Evolutionary conservation across 2,888 invertebrate species (phyloP).

Genomic region (Coleophora deauratella): DNA sequence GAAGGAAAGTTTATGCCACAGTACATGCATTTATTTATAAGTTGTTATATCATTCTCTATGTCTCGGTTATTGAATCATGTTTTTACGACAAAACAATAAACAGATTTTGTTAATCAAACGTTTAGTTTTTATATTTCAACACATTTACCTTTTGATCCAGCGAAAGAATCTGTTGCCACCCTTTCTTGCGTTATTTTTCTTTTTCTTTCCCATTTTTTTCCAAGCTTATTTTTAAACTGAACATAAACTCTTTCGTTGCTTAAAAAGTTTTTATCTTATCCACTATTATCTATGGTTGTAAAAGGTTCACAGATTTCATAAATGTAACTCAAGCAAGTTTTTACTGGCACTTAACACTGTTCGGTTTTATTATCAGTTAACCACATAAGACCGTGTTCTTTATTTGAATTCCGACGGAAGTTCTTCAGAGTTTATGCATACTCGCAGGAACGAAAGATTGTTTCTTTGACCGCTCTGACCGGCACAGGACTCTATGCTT

Average conservation of each 20-base stretch:
- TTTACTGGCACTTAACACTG: constrained; percentile 23
- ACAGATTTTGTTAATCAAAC: no score
- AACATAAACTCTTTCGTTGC: constrained; percentile 26
- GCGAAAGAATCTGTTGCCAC: constrained; percentile 60
- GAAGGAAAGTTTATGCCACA: no score
- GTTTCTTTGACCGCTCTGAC: constrained; percentile 29
- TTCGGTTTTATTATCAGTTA: constrained; percentile 23
- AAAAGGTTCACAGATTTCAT: constrained; percentile 16
- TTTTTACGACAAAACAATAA: no score
- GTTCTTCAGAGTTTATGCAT: no score
- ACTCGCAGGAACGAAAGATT: constrained; percentile 27
- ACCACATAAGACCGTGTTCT: constrained; percentile 26
- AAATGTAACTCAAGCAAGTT: constrained; percentile 21
- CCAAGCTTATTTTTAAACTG: constrained; percentile 13
- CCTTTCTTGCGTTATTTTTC: constrained; percentile 54
- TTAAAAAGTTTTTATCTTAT: constrained; percentile 1
- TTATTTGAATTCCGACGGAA: constrained; percentile 30
- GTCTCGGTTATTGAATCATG: no score
- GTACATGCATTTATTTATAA: no score
- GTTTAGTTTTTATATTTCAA: neutral
- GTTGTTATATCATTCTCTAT: no score
- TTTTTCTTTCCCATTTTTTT: constrained; percentile 63
- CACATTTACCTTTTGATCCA: constrained; percentile 62
- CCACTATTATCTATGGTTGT: constrained; percentile 9
- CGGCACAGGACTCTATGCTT: constrained; percentile 49